phyloP scores from a whole-genome alignment of 2,888 invertebrate species.

The Zaprionus obscuricornis region DNA sequence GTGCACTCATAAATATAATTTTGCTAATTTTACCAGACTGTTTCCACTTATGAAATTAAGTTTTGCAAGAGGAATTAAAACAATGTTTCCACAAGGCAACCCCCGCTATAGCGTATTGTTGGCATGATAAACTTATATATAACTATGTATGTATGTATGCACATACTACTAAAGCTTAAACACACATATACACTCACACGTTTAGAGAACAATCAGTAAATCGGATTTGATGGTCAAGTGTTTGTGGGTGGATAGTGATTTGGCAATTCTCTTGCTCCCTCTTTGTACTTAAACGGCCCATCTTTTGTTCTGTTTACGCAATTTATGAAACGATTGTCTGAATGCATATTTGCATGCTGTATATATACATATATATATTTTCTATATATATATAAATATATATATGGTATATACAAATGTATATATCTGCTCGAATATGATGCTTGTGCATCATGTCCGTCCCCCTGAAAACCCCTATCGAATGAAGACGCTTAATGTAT shows the following conservation, averaged over 20 bases:
- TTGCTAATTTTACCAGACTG: background rate
- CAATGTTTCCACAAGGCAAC: background rate
- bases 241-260: conserved; percentile 14
- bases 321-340: conserved; percentile 31
- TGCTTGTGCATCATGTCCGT: background rate
- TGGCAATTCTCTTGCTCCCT: conserved; percentile 14
- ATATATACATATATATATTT: background rate
- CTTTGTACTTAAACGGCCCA: conserved; percentile 20
- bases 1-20: background rate
- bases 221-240: conserved; percentile 33
- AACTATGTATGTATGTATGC: background rate
- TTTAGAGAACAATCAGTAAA: conserved; percentile 16
- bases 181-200: conserved; percentile 9
- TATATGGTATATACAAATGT: background rate
- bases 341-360: conserved; percentile 17
- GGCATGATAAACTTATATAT: background rate
- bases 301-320: conserved; percentile 38
- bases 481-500: conserved; percentile 55
- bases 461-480: conserved; percentile 1
- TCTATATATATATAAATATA: background rate
- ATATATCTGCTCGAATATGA: background rate
- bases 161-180: no score
- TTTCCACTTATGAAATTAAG: conserved; percentile 1
- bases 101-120: background rate
- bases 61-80: conserved; percentile 6